Conservation (phyloP, 2,113 vertebrate genomes). For the Rhinopomastus cyanomelas region DNA sequence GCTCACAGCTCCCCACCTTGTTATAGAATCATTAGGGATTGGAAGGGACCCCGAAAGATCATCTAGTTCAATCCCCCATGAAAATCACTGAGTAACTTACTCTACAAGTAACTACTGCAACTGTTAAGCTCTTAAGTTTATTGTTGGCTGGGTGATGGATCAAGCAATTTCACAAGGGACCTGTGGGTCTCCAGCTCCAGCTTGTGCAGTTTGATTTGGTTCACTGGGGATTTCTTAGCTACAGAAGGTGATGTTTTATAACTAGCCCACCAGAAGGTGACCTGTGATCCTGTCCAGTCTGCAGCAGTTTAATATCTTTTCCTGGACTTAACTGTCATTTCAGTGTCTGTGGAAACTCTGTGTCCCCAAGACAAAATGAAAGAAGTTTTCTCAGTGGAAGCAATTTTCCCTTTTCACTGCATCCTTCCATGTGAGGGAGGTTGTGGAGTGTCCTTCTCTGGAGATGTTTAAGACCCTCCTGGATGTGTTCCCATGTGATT, state of each 20-base stretch:
- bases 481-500: too few relatives aligned
- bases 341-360: background rate
- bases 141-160: background rate
- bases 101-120: background rate
- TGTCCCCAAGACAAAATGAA: conserved; percentile 1
- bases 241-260: background rate
- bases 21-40: too few relatives aligned
- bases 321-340: background rate
- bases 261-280: background rate
- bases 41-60: too few relatives aligned
- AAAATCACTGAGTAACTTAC: too few relatives aligned
- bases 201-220: background rate
- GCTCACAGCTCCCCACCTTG: background rate
- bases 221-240: background rate
- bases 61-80: too few relatives aligned
- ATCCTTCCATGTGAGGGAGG: background rate
- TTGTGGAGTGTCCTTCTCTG: too few relatives aligned
- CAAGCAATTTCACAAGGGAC: background rate
- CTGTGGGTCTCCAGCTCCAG: background rate
- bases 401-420: background rate
- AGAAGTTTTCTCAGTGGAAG: background rate
- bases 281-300: background rate
- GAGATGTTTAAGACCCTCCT: too few relatives aligned
- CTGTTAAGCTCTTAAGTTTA: background rate
- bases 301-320: conserved; percentile 21